Conservation (phyloP, 2,888 invertebrate species). For the Helicoverpa assulta region DNA sequence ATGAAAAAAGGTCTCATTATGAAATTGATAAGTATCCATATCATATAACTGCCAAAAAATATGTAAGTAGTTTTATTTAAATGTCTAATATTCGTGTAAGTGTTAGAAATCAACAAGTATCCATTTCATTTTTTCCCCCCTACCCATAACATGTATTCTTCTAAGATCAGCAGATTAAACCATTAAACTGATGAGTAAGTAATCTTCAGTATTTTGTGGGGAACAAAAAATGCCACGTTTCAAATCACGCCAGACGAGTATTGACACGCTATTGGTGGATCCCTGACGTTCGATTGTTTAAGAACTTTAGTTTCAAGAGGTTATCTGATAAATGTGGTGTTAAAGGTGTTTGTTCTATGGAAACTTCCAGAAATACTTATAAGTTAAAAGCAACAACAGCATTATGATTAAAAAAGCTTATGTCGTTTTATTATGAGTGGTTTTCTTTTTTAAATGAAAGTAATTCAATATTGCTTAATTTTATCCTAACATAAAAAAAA, state of each 20-base stretch:
- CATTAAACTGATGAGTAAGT: conserved; percentile 2
- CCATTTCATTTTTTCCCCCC: no score
- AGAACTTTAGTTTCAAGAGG: background rate
- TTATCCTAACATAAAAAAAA: no score
- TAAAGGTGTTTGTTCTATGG: background rate
- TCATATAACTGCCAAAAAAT: no score
- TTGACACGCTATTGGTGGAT: conserved; percentile 9
- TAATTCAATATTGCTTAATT: background rate
- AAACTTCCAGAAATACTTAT: background rate
- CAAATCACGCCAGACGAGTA: conserved; percentile 19
- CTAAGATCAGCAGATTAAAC: background rate
- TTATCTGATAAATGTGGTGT: background rate
- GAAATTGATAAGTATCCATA: no score
- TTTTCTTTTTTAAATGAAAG: no score
- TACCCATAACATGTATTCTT: background rate
- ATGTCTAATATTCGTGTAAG: no score
- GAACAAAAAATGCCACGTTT: conserved; percentile 13
- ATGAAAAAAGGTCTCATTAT: no score
- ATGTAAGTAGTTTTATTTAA: no score
- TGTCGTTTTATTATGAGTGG: no score
- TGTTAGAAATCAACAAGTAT: no score
- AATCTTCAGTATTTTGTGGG: conserved; percentile 7
- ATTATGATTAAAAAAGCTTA: no score
- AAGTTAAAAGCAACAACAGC: background rate
- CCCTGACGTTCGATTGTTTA: background rate